Base-by-base conservation (phyloP, 2,797 vertebrate species). In the Carcharodon carcharias region DNA sequence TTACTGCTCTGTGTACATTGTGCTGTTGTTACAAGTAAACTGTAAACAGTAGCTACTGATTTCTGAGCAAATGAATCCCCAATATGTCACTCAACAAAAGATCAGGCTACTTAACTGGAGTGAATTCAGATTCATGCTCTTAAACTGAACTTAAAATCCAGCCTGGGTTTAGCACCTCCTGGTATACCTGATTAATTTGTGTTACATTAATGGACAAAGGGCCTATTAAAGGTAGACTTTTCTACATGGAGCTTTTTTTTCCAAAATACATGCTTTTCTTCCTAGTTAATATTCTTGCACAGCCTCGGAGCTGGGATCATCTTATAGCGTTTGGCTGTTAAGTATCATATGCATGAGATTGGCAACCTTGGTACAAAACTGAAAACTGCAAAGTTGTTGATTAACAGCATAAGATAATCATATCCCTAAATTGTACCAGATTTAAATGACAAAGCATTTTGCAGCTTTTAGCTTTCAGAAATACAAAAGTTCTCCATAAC, bases 51-150 rank as follows among this genome's bases (percentile, higher is more conserved):
- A 97, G 97, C 97, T 97, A 97, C 97, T 97, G 97, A 98, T 97
- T 98, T 97, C 98, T 98, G 97, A 97, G 97, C 97, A 98, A 98
- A 98, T 98, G 98, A 98, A 98, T 98, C 97, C 97, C 97, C 97
- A 98, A 97, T 98, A 98, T 98, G 98, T 98, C 97, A 98, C 97
- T 97, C 97, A 35, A 61, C 12, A 61, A 91, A 35, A n/a, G 88
- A 63, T 18, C 1, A 7, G 56, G 31, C 58, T 18, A 61, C 50
- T 58, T 91, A 61, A 63, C 28, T 18, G 5, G 58, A 63, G 56
- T 89, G 56, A 56, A 35, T 35, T 61, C 58, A 61, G 88, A 91
- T n/a, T 18, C 4, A 35, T 18, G 88, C 16, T n/a, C 14, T 61
- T 18, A 61, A 91, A 61, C 58, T n/a, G 58, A 91, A 18, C 26